Base-by-base conservation (phyloP, 2,888 invertebrate genomes). In the Perithous albicinctus region DNA sequence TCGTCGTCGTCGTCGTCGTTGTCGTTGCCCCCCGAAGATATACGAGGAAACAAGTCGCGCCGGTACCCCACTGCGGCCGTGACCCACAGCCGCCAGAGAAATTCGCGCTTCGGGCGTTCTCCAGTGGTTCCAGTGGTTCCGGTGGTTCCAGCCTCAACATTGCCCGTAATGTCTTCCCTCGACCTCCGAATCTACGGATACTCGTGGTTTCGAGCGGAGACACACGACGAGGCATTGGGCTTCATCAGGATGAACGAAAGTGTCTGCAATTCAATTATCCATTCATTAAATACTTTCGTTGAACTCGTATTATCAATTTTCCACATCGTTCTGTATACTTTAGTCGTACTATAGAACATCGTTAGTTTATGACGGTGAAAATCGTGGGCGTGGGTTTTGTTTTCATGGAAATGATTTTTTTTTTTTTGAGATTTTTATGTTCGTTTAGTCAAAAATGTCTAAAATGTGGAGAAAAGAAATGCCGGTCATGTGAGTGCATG, bases 81-180 rank as follows among this genome's bases (percentile, higher is more conserved):
- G 89, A 89, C 89, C 89, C 84, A 89, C 83, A 87, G 87, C 80
- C 84, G 56, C 26, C 88, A 87, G 90, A 89, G 90, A 90, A 90
- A 90, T 90, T 90, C 84, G 78, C 87, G 87, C 89, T 87, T 63
- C 86, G 69, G 86, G 88, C 89, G 80, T 82, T 87, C 81, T 32
- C 56, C 23, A 3, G 26, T 20, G 10, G 29, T 46, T 29, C 10
- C 4, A 12, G n/a, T 35, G 12, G 1, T 8, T 29, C 10, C 43
- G 15, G 29, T 8, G 15, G 43, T 46, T 46, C n/a, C n/a, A 43
- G 15, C 15, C n/a, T 12, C 12, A 38, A 43, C n/a, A 43, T 15
- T n/a, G 5, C 35, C 67, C 2, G 5, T 5, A 23, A 4, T n/a
- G 23, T 26, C 4, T 54, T 54, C 26, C n/a, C n/a, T 26, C 12